Percentiles rank a stretch among this genome's conserved stretches.
Evolutionary conservation across 2,888 invertebrate species (phyloP).

Genomic region (Eupeodes luniger): DNA sequence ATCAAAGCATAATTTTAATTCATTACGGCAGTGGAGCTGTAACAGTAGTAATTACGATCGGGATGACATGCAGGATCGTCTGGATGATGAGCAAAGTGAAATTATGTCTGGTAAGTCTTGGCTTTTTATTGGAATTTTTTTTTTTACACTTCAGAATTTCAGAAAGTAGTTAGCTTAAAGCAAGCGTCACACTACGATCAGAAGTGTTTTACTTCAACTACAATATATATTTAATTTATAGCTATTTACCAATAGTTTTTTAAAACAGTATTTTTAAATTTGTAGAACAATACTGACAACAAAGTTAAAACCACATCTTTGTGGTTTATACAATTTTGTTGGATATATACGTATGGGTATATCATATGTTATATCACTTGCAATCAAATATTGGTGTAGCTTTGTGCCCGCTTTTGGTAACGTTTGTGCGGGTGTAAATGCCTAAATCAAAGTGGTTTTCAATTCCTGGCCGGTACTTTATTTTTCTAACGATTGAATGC

Average conservation of each 20-base stretch:
- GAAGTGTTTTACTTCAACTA: no score
- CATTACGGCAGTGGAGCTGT: conserved; percentile 84
- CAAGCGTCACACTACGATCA: no score
- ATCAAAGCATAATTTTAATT: conserved; percentile 77
- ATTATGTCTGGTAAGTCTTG: conserved; percentile 86
- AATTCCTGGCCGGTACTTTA: conserved; percentile 48
- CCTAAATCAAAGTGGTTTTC: conserved; percentile 49
- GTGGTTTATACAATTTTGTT: conserved; percentile 35
- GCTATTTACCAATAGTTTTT: no score
- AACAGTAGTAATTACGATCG: conserved; percentile 83
- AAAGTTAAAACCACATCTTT: conserved; percentile 10
- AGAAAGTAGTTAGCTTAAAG: no score
- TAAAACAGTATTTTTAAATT: no score
- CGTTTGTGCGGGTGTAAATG: background rate
- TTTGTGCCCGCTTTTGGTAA: background rate
- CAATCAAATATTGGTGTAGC: background rate
- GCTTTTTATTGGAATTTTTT: no score
- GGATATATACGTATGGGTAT: background rate
- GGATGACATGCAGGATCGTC: conserved; percentile 82
- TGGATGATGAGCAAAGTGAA: conserved; percentile 84
- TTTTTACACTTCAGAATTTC: no score
- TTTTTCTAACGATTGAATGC: conserved; percentile 65
- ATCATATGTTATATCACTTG: background rate
- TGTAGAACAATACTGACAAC: no score
- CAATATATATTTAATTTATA: no score